A percentile compares a stretch with the other conserved stretches of the same genome.
Evolutionary conservation across 2,113 vertebrate genomes (phyloP).

Genomic region (Lepus europaeus): DNA sequence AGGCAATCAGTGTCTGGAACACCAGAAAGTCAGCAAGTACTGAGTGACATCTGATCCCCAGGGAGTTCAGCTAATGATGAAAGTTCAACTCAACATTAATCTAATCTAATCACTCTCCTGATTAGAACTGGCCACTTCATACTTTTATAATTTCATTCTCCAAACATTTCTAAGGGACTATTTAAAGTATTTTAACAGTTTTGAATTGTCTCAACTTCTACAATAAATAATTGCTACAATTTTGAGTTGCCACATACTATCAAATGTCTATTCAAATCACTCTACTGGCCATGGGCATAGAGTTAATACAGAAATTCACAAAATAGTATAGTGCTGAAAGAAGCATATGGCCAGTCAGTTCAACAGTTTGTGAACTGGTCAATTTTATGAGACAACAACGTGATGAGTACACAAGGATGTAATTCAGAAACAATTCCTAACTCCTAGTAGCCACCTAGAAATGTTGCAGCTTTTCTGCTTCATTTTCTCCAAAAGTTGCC

Average conservation of each 20-base stretch:
- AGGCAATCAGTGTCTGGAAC: background rate
- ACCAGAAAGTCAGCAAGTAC: background rate
- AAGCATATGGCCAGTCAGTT: background rate
- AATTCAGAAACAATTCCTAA: background rate
- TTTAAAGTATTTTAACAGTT: background rate
- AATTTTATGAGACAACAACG: constrained; percentile 1
- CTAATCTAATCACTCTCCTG: background rate
- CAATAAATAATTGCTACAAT: background rate
- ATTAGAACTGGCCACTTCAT: background rate
- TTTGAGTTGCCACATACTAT: background rate
- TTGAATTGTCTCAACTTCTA: background rate
- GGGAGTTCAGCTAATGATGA: background rate
- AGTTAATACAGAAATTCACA: constrained; percentile 28
- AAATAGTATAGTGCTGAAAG: constrained; percentile 8
- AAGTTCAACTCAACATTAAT: background rate
- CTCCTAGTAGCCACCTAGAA: background rate
- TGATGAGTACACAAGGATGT: background rate
- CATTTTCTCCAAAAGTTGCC: background rate
- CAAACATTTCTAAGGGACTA: background rate
- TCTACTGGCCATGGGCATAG: background rate
- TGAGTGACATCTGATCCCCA: background rate
- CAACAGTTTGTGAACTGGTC: background rate
- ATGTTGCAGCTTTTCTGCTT: background rate
- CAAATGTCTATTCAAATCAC: background rate
- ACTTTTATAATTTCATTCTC: background rate